These are phyloP conservation scores for Falco rusticolus DNA, from an alignment of 2,797 vertebrate species.

Conservation along the genomic window DNA sequence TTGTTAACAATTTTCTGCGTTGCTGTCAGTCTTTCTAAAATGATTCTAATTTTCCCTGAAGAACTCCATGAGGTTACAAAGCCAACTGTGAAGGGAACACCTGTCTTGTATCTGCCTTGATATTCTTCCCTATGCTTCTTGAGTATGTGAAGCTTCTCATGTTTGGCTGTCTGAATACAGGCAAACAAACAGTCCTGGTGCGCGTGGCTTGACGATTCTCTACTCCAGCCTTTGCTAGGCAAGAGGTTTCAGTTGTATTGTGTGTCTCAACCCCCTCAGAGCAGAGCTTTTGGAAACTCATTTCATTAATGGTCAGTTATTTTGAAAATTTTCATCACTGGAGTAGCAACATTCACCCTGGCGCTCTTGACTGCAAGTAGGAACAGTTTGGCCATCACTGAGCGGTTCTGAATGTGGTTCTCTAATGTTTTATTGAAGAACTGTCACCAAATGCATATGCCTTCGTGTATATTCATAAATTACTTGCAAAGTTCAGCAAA, in stretches of 20 bases:
- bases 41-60: background rate
- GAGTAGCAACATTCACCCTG: background rate
- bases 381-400: background rate
- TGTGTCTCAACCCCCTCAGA: rapidly evolving
- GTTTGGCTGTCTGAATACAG: background rate
- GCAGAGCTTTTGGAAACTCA: background rate
- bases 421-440: background rate
- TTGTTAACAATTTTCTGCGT: background rate
- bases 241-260: background rate
- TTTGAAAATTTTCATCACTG: background rate
- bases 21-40: background rate
- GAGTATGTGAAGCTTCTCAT: background rate
- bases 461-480: background rate
- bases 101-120: background rate
- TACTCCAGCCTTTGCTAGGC: background rate
- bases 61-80: background rate
- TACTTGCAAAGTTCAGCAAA: background rate
- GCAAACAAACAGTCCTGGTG: background rate
- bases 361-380: background rate
- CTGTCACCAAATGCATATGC: background rate
- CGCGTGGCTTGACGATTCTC: background rate
- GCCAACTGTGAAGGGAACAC: background rate
- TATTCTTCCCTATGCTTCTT: background rate
- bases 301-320: background rate
- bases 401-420: background rate